These are phyloP conservation scores for Syrista parreyssii DNA, from an alignment of 2,888 invertebrate genomes.

Conservation along the genomic window DNA sequence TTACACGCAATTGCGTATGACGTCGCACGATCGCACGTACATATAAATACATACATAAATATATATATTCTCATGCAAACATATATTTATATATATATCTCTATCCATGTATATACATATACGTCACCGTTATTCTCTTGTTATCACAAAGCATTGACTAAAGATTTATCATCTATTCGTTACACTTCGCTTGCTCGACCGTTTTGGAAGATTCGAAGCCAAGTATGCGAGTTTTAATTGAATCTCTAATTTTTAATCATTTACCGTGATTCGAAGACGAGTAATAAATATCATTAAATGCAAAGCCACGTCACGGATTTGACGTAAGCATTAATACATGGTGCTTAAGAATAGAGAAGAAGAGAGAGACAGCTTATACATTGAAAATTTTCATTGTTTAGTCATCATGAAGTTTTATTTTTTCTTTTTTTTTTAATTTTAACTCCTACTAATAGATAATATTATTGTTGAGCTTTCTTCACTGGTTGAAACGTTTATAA, in stretches of 20 bases:
- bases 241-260: constrained; percentile 11
- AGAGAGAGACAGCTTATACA: not conserved
- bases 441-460: not conserved
- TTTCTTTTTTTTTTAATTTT: not conserved
- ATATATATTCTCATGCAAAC: constrained; percentile 23
- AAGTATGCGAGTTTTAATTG: constrained; percentile 1
- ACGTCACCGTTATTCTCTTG: constrained; percentile 14
- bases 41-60: constrained; percentile 13
- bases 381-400: not conserved
- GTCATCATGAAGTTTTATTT: not conserved
- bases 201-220: not conserved
- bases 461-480: not conserved
- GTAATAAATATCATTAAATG: not conserved
- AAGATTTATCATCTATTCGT: constrained; percentile 17
- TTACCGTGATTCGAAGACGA: not conserved
- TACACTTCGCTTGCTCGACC: constrained; percentile 9
- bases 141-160: constrained; percentile 39
- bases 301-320: not conserved
- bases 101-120: constrained; percentile 10
- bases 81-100: constrained; percentile 16
- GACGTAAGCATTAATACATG: not conserved
- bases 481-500: not conserved
- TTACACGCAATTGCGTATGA: constrained; percentile 28
- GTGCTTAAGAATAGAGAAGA: not conserved
- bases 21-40: not conserved